These are phyloP conservation scores for Betta splendens DNA, from an alignment of 2,797 vertebrate genomes.

Conservation along the genomic window DNA sequence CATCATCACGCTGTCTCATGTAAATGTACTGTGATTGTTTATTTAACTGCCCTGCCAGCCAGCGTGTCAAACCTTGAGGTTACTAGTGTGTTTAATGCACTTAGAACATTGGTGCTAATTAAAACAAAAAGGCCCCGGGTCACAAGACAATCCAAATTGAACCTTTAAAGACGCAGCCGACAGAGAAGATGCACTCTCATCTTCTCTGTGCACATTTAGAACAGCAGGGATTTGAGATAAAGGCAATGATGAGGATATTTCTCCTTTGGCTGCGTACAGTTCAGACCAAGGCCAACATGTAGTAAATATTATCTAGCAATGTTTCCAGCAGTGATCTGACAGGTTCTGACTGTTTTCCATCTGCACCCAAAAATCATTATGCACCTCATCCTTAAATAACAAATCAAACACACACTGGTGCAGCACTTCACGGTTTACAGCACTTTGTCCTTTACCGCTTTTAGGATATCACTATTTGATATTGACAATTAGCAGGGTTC, in stretches of 20 bases:
- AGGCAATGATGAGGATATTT: slow-evolving; percentile 28
- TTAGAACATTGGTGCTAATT: slow-evolving; percentile 10
- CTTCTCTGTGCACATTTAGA: slow-evolving; percentile 10
- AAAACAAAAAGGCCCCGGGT: slow-evolving; percentile 38
- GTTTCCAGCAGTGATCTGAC: slow-evolving; percentile 35
- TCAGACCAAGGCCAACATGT: slow-evolving; percentile 28
- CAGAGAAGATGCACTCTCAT: slow-evolving; percentile 19
- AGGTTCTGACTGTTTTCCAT: slow-evolving; percentile 17
- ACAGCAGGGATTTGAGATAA: slow-evolving; percentile 35
- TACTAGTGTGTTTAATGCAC: slow-evolving; percentile 17
- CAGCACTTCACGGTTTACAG: neutral
- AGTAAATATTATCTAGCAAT: slow-evolving; percentile 17
- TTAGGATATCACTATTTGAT: slow-evolving; percentile 8
- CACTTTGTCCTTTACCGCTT: neutral
- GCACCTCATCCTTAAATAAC: slow-evolving; percentile 15
- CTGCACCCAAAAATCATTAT: slow-evolving; percentile 11
- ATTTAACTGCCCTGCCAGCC: slow-evolving; percentile 40
- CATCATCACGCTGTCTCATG: slow-evolving; percentile 14
- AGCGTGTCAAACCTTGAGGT: slow-evolving; percentile 45
- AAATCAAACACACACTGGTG: too few relatives aligned
- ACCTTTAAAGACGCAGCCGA: slow-evolving; percentile 19
- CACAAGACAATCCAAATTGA: slow-evolving; percentile 35
- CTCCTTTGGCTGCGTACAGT: slow-evolving; percentile 6
- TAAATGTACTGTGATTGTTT: slow-evolving; percentile 51
- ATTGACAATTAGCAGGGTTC: slow-evolving; percentile 11